Base-by-base conservation (phyloP, 2,113 vertebrate species). In the Callipepla squamata region DNA sequence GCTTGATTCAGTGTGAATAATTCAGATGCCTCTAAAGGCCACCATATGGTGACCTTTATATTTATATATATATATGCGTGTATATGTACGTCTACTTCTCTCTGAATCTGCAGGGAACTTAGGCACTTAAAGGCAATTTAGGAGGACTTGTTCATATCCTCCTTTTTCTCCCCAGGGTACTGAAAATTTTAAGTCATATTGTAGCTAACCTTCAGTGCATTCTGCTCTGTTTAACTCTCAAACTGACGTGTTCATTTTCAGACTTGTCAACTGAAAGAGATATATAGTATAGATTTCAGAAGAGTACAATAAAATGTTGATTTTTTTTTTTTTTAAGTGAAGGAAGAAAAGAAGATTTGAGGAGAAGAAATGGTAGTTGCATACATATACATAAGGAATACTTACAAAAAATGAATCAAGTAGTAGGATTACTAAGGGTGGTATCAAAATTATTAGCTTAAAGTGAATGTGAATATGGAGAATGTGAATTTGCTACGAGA, bases 1-100 rank as follows among this genome's bases (percentile, higher is more conserved):
- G 72, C 50, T 59, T 51, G 89, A 87, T 85, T 76, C 82, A 85
- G 17, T 72, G 45, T 80, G 79, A 89, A 82, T 85, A 85, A 85
- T 95, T 89, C 30, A 70, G 68, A 28, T 14, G 92, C 19, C 68
- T 94, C 72, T 58, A 66, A 89, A 95, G 74, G 74, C 70, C 84
- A 92, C 69, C 62, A 65, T 72, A 80, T 7, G 4, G 63, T 72
- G 72, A 79, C 59, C 76, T 63, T 26, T 18, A 26, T 40, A 38
- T 38, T 14, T 15, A 36, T 77, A n/a, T 8, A 58, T 34, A 20
- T 68, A 28, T 81, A 11, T 48, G 47, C 15, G 25, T 51, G 50
- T 51, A 23, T 51, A 25, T 51, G 50, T 51, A 15, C 26, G 12
- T 53, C 36, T 89, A 30, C 76, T 76, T 82, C 67, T 92, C 32